A percentile compares a stretch with the other conserved stretches of the same genome.
phyloP scores from a whole-genome alignment of 1,140 invertebrate genomes.

The Centruroides vittatus region DNA sequence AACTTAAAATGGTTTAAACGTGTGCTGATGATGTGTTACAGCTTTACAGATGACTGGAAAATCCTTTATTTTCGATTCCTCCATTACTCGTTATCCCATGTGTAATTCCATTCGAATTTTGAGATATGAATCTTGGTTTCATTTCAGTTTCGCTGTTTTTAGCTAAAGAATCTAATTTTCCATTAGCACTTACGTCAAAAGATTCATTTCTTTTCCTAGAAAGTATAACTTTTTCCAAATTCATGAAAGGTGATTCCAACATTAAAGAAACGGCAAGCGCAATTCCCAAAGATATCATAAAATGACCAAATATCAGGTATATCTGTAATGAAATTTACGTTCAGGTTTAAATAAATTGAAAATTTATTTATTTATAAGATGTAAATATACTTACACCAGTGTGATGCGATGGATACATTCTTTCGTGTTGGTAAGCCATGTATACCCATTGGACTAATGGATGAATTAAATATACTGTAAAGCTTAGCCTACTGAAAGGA shows the following conservation, averaged over 20 bases:
- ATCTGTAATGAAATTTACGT: not conserved
- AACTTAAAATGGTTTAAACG: too few relatives aligned
- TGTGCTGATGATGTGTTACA: too few relatives aligned
- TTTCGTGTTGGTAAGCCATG: constrained; percentile 6
- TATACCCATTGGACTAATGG: constrained; percentile 15
- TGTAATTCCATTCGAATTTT: too few relatives aligned
- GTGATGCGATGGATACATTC: constrained; percentile 10
- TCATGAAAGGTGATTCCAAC: constrained; percentile 12
- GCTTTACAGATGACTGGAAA: too few relatives aligned
- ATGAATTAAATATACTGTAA: constrained; percentile 18
- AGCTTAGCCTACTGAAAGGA: constrained; percentile 18
- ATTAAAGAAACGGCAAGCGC: constrained; percentile 1
- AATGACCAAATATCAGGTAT: not conserved
- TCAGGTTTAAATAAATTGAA: not conserved
- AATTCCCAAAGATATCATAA: not conserved
- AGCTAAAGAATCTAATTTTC: too few relatives aligned
- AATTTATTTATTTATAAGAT: not conserved
- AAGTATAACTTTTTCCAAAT: not conserved
- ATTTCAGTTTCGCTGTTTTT: too few relatives aligned
- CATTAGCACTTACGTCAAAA: too few relatives aligned
- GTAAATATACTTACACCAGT: constrained; percentile 6
- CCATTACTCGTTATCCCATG: too few relatives aligned
- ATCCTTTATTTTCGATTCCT: too few relatives aligned
- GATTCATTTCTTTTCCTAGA: not conserved
- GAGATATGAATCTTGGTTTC: too few relatives aligned